A percentile compares a stretch with the other conserved stretches of the same genome.
phyloP scores from a whole-genome alignment of 2,888 invertebrate species.

The Chaetogeoica ovagalla region DNA sequence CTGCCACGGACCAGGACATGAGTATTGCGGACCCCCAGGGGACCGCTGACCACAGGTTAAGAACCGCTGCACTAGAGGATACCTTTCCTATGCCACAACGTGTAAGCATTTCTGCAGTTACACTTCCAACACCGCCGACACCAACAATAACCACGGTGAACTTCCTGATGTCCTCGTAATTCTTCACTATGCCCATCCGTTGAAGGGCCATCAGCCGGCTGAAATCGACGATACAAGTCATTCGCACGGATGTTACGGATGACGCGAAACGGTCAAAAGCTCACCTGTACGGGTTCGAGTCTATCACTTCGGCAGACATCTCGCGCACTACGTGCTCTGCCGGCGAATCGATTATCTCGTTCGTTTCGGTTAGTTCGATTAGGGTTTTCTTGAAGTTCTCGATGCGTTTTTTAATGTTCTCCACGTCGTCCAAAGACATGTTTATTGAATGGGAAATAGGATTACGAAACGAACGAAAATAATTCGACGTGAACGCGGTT shows the following conservation, averaged over 20 bases:
- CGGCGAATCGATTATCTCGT: background rate
- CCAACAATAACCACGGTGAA: constrained; percentile 93
- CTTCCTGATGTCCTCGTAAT: constrained; percentile 91
- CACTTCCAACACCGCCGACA: constrained; percentile 99
- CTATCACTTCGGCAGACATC: constrained; percentile 95
- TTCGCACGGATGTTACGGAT: background rate
- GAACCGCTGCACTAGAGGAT: constrained; percentile 50
- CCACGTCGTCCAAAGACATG: constrained; percentile 46
- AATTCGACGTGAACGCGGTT: background rate
- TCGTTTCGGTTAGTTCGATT: constrained; percentile 29
- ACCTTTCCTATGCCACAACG: constrained; percentile 97
- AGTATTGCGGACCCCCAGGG: too few relatives aligned
- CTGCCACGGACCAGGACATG: too few relatives aligned
- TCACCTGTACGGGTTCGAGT: constrained; percentile 97
- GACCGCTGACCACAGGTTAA: too few relatives aligned
- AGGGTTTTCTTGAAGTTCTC: constrained; percentile 50
- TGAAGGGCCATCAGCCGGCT: constrained; percentile 98
- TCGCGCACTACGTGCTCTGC: constrained; percentile 60
- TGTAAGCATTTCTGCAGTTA: constrained; percentile 99
- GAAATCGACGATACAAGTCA: constrained; percentile 57
- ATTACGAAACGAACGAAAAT: background rate
- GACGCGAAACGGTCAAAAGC: background rate
- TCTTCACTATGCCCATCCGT: constrained; percentile 97
- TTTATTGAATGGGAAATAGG: background rate
- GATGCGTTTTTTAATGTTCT: constrained; percentile 49